Evolutionary conservation across 2,797 vertebrate genomes (phyloP).

Genomic region (Pygocentrus nattereri): DNA sequence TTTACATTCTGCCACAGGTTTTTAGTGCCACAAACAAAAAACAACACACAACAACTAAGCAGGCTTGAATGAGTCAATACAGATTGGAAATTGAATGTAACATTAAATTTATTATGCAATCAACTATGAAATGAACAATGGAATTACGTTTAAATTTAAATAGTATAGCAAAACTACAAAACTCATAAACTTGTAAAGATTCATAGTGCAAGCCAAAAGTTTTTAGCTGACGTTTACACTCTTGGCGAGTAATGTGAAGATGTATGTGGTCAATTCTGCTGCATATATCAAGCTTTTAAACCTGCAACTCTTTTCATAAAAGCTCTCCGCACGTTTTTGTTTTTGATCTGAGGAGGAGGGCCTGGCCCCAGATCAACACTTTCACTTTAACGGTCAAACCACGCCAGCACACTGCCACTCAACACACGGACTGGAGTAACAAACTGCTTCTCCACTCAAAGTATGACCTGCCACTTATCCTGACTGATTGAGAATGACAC

Average conservation of each 20-base stretch:
- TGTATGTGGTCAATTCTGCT: background rate
- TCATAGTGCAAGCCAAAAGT: too few species aligned
- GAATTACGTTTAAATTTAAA: too few species aligned
- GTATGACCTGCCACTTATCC: background rate
- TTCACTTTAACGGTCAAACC: background rate
- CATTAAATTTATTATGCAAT: too few species aligned
- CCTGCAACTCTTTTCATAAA: background rate
- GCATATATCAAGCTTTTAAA: background rate
- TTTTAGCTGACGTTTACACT: background rate
- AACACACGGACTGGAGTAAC: background rate
- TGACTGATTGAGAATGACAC: conserved; percentile 7
- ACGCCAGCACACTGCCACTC: background rate
- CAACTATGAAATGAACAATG: too few species aligned
- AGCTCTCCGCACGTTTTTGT: background rate
- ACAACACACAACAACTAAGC: too few species aligned
- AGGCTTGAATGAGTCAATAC: too few species aligned
- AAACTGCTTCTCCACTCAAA: background rate
- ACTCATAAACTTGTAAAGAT: too few species aligned
- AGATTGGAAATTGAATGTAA: too few species aligned
- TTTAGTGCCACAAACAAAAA: too few species aligned
- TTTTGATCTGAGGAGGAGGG: background rate
- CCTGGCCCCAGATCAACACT: background rate
- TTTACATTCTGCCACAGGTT: too few species aligned
- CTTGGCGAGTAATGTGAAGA: background rate
- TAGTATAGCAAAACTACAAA: too few species aligned